Conservation (phyloP, 1,140 invertebrate species). For the Drosophila repleta region DNA sequence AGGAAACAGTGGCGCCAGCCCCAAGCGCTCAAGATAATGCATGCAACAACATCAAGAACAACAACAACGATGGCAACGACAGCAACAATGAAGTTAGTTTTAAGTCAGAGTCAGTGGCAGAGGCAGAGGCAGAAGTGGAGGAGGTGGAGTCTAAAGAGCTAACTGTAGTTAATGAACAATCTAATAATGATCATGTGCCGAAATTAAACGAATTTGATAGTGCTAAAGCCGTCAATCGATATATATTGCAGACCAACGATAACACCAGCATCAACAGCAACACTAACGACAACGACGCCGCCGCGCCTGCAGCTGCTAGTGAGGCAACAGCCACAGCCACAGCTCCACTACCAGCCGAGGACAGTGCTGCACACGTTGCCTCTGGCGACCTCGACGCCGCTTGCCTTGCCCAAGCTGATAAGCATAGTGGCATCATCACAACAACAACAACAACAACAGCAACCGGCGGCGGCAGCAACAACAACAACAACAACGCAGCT, state of each 20-base stretch:
- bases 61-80: not conserved
- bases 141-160: constrained; percentile 44
- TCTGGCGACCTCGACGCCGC: constrained; percentile 33
- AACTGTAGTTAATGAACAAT: constrained; percentile 52
- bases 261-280: constrained; percentile 56
- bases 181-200: constrained; percentile 49
- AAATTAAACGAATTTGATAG: constrained; percentile 55
- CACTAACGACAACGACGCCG: constrained; percentile 38
- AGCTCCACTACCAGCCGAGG: constrained; percentile 1
- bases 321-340: constrained; percentile 31
- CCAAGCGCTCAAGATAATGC: not conserved
- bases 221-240: constrained; percentile 64
- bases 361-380: constrained; percentile 38
- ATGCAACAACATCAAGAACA: not conserved
- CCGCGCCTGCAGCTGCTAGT: constrained; percentile 52
- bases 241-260: constrained; percentile 74
- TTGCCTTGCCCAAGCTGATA: constrained; percentile 63
- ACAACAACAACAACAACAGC: constrained; percentile 29
- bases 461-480: not conserved
- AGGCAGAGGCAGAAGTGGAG: too few species aligned
- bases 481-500: constrained; percentile 13
- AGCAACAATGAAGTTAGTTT: constrained; percentile 40
- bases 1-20: not conserved
- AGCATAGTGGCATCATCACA: constrained; percentile 50
- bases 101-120: constrained; percentile 28